These are phyloP conservation scores for pig (Sus scrofa) DNA, from an alignment of 2,113 vertebrate genomes.

Conservation along the genomic window T2T-Sscrofa CM000812.6:151149001-151149500, in stretches of 20 bases:
- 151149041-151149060: neutral
- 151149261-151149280: no score
- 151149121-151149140: neutral
- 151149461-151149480: neutral
- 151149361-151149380: neutral
- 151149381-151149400: neutral
- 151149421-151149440: neutral
- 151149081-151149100: neutral
- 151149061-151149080: accelerated
- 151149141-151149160: neutral
- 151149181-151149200: no score
- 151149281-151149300: no score
- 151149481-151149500: neutral
- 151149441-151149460: neutral
- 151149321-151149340: neutral
- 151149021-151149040: neutral
- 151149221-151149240: no score
- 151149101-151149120: neutral
- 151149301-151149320: neutral
- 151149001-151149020: neutral
- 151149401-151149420: neutral
- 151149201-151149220: no score
- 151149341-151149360: neutral
- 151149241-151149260: no score
- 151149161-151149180: no score